Base-by-base conservation (phyloP, 2,797 vertebrate genomes). In the Acipenser oxyrinchus region DNA sequence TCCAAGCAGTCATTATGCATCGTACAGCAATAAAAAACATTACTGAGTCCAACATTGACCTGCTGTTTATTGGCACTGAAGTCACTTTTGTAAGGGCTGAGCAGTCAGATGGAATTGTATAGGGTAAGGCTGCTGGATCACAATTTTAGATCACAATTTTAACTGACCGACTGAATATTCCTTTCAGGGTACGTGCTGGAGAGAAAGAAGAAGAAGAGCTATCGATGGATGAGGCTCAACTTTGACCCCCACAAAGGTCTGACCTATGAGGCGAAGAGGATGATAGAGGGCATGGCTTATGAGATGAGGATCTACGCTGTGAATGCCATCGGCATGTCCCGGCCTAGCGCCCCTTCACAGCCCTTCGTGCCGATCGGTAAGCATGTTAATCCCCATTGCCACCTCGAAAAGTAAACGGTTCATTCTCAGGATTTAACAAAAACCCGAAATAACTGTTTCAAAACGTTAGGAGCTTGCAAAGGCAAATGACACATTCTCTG, bases 171-270 rank as follows among this genome's bases (percentile, higher is more conserved):
- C 37, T 37, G 37, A 37, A 62, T 67, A 64, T 52, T 49, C 18
- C 37, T 51, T 3, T 52, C 77, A 99, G 96, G 96, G 6, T 99
- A 98, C 48, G 92, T 99, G 70, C 76, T 99, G 75, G 96, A 99
- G 77, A 92, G 96, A 66, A 99, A 98, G 86, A 99, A 99, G 84
- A 94, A 90, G 75, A 96, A 91, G 78, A 96, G 96, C 82, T 99
- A 90, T 82, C 89, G 96, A 66, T 99, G 96, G 96, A 99, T 99
- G 96, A 86, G 96, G 49, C 84, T 98, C 71, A 98, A 99, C 84
- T 99, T 96, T 71, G 96, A 99, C 82, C 91, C 95, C 74, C 88
- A 91, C 60, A 86, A 86, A 63, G 90, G 92, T 37, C 89, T 93
- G 13, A 92, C 87, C 69, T 96, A 89, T 0, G 93, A 98, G 74